Percentiles rank a stretch among this genome's conserved stretches.
phyloP scores from a whole-genome alignment of 92 coral and sea anemone species.

The Chrysogorgia sp. region DNA sequence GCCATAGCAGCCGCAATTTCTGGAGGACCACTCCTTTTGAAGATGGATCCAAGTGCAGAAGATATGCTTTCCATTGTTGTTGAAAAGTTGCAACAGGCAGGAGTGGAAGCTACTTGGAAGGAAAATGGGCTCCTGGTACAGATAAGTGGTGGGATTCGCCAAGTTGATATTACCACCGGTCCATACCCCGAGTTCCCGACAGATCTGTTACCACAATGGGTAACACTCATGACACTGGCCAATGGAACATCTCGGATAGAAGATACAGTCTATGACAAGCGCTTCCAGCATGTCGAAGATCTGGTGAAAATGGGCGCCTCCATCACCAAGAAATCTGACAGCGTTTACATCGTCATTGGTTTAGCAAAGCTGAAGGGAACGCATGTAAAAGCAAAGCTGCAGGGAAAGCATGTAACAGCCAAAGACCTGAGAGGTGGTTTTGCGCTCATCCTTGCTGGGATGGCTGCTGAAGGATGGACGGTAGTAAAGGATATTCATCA shows the following conservation, averaged over 20 bases:
- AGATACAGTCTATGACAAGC: constrained; percentile 48
- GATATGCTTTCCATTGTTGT: neutral
- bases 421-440: constrained; percentile 62
- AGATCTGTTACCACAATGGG: constrained; percentile 64
- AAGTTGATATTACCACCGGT: constrained; percentile 38
- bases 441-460: constrained; percentile 57
- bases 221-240: constrained; percentile 56
- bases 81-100: constrained; percentile 8
- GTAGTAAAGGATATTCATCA: constrained; percentile 59
- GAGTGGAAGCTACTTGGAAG: constrained; percentile 23
- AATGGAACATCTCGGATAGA: constrained; percentile 19
- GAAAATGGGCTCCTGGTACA: neutral
- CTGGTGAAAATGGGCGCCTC: constrained; percentile 57
- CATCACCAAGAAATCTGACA: neutral
- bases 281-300: constrained; percentile 52
- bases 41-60: neutral
- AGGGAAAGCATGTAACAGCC: constrained; percentile 31
- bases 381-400: constrained; percentile 25
- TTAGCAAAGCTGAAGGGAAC: neutral
- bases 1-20: constrained; percentile 59
- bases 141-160: neutral
- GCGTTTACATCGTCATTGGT: constrained; percentile 27
- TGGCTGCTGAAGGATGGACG: constrained; percentile 36
- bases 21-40: constrained; percentile 22
- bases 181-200: constrained; percentile 64